These are phyloP conservation scores for Oreocharis arfaki DNA, from an alignment of 2,113 vertebrate genomes.

Conservation along the genomic window DNA sequence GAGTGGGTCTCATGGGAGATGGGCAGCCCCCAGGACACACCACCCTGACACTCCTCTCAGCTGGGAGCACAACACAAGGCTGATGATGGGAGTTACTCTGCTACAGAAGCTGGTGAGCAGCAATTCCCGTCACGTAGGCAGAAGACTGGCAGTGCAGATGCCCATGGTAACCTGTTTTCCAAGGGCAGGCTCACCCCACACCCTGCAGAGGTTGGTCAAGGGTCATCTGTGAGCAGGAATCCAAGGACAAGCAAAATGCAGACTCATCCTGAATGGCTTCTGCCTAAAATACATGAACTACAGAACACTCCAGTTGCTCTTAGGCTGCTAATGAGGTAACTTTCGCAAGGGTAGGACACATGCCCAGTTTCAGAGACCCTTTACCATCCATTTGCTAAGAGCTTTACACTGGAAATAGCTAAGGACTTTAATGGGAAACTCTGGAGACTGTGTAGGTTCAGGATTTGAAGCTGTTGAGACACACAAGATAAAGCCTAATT, in stretches of 20 bases:
- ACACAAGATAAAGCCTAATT: not conserved
- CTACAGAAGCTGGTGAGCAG: not conserved
- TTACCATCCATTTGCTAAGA: not conserved
- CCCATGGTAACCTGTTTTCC: not conserved
- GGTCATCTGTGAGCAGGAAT: not conserved
- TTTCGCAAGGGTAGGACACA: not conserved
- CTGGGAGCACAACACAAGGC: not conserved
- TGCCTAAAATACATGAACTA: not conserved
- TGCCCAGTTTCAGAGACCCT: not conserved
- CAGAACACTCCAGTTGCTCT: not conserved
- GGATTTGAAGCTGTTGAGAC: not conserved
- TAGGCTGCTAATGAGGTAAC: not conserved
- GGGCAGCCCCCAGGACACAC: accelerated
- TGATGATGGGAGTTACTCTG: not conserved
- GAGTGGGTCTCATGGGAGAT: accelerated
- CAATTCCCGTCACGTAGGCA: accelerated
- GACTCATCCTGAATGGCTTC: not conserved
- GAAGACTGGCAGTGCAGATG: not conserved
- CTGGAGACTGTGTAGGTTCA: not conserved
- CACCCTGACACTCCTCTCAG: not conserved
- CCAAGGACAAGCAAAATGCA: not conserved
- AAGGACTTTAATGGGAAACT: not conserved
- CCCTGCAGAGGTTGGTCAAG: not conserved
- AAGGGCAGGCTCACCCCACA: not conserved
- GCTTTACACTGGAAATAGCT: not conserved